A percentile compares a stretch with the other conserved stretches of the same genome.
These are phyloP conservation scores for Salticus scenicus DNA, from an alignment of 2,888 invertebrate species.

Conservation along the genomic window DNA sequence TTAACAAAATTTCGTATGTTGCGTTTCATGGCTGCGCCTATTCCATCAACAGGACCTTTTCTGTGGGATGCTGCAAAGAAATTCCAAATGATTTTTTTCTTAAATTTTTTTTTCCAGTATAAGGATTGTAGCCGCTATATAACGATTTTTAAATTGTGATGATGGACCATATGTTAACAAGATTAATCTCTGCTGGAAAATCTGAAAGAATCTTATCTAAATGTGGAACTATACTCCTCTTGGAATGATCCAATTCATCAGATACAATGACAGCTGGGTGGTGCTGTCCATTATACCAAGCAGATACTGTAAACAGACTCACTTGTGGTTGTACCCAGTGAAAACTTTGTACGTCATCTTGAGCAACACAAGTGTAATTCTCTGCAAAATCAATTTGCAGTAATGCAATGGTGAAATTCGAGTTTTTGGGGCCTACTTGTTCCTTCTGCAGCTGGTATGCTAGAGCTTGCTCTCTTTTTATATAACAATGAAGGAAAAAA, in stretches of 20 bases:
- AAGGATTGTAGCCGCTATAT: neutral
- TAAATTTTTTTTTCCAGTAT: neutral
- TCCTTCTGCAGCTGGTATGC: neutral
- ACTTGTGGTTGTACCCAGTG: slow-evolving; percentile 13
- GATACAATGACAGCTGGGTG: neutral
- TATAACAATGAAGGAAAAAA: too few relatives aligned
- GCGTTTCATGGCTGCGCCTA: slow-evolving; percentile 4
- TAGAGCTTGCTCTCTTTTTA: neutral
- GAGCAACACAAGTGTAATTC: slow-evolving; percentile 4
- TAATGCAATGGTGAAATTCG: neutral
- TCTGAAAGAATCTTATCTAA: neutral
- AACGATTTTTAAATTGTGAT: neutral
- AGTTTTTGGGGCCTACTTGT: neutral
- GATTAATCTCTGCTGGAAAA: neutral
- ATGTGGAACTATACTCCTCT: neutral
- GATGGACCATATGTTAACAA: slow-evolving; percentile 17
- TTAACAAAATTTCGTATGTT: neutral
- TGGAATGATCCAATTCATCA: slow-evolving; percentile 8
- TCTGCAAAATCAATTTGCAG: slow-evolving; percentile 12
- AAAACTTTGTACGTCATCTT: slow-evolving; percentile 4
- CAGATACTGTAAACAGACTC: neutral
- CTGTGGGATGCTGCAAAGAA: slow-evolving; percentile 20
- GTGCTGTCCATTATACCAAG: too few relatives aligned
- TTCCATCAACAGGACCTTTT: neutral
- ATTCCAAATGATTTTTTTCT: slow-evolving; percentile 2